Evolutionary conservation across 2,113 vertebrate species (phyloP), one percentile per base, ranked within the genome.

Genomic region (Hyla sarda): DNA sequence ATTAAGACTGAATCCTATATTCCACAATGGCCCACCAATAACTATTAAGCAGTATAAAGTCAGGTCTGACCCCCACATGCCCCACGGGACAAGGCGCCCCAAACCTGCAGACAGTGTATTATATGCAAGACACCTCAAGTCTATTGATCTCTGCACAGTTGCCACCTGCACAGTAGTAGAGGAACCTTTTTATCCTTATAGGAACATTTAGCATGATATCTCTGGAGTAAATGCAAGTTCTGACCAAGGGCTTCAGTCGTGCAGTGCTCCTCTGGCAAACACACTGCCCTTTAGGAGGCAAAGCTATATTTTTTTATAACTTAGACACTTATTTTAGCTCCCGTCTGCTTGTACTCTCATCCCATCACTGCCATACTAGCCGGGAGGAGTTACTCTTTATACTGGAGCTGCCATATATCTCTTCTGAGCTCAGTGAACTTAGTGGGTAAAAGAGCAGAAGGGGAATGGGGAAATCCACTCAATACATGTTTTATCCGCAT

Each of bases 341-440:
- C 50, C 17, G 17, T 34, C 75, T 56, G 50, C 75, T 56, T 77
- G 75, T 77, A 54, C 16, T 54, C 48, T 41, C 75, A 77, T 54
- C 75, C 50, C 75, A 77, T 77, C 75, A 77, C 75, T 77, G 76
- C 76, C 76, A 79, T 56, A 56, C 28, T 79, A 23, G 19, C 76
- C 16, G 76, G 76, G 52, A 79, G 52, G 76, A 21, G 58, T 52
- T 37, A 54, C 19, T 54, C 0, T 79, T 37, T 54, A 58, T 56
- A 23, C 50, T 37, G 52, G 52, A 58, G 19, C 76, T 58, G 76
- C 32, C 76, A 79, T 47, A 48, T 79, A 79, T 41, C 32, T 41
- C 52, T 58, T 58, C 21, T 41, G 25, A 56, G 50, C 50, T 56
- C 52, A 21, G 75, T 58, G 11, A 37, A 37, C 32, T 37, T 37